Base-by-base conservation (phyloP, 2,113 vertebrate genomes). In the Cathartes aura region DNA sequence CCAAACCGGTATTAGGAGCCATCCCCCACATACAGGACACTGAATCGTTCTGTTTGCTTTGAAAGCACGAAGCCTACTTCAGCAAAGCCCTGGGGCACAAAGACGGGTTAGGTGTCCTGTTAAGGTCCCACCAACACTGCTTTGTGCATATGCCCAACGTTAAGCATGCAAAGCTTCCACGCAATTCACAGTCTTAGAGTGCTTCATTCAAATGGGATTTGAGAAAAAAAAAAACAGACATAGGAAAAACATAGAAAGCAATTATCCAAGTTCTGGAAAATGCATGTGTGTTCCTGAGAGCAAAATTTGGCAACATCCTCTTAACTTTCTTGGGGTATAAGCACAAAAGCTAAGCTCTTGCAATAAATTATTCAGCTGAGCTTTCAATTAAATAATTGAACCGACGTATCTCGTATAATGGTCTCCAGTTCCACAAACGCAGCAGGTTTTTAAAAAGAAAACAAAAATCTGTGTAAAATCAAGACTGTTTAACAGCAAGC, bases 401-500 rank as follows among this genome's bases (percentile, higher is more conserved):
- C 15, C 3, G 1, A 16, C 5, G 34, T 42, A 19, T 50, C 36
- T 52, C 18, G 6, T 20, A 17, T 47, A 7, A 17, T 38, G 58
- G 45, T 22, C 58, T 45, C 26, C 68, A 68, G 8, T 22, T 62
- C 27, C 45, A 74, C 13, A 38, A 60, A 21, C n/a, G 50, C 38
- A 30, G 27, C 5, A 14, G 15, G 23, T 36, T 73, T 74, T 85
- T 15, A 67, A 84, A 80, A 85, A 52, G 38, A 67, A 75, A 38
- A 15, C 22, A 73, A 74, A 96, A 82, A 45, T 5, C 14, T 23
- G 11, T 20, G n/a, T 56, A 48, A 85, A 87, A 53, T 15, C 38
- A 68, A 40, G 34, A 19, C 7, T 45, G 23, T 13, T 59, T 3
- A 36, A 52, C 29, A 48, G 32, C 0, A 0, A 67, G 24, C 27